Evolutionary conservation across 2,113 vertebrate species (phyloP).

Genomic region (Prochilodus magdalenae): DNA sequence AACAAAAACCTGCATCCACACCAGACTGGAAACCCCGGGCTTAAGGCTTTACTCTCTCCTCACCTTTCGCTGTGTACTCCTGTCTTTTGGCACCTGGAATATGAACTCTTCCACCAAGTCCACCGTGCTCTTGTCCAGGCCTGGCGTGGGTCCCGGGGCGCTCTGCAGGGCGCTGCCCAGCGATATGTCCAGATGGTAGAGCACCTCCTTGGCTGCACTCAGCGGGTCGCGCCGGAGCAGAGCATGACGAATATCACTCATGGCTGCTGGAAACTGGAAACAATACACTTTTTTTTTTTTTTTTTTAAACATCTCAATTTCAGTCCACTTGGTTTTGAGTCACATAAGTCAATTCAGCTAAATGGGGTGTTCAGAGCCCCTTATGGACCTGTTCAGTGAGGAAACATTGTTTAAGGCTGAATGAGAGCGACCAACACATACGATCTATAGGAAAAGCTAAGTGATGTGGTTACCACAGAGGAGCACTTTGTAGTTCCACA

Average conservation of each 20-base stretch:
- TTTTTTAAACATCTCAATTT: no score
- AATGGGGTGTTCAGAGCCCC: no score
- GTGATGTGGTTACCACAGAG: no score
- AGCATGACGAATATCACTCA: constrained; percentile 95
- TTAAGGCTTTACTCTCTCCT: constrained; percentile 5
- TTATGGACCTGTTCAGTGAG: no score
- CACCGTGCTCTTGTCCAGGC: constrained; percentile 78
- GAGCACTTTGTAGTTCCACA: no score
- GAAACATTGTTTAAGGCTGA: no score
- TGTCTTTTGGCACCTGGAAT: constrained; percentile 90
- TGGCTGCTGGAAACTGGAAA: constrained; percentile 57
- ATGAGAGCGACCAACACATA: no score
- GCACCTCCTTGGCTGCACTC: constrained; percentile 93
- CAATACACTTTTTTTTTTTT: neutral
- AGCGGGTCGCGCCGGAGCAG: constrained; percentile 92
- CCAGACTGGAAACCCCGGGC: no score
- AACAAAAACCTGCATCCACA: no score
- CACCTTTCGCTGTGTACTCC: constrained; percentile 85
- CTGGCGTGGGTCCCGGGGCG: constrained; percentile 81
- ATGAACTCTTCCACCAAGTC: constrained; percentile 95
- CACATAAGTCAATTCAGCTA: no score
- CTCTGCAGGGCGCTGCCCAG: constrained; percentile 93
- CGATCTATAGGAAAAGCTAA: no score
- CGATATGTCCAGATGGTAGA: constrained; percentile 96
- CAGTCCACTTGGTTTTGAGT: neutral